Evolutionary conservation across 2,797 vertebrate genomes (phyloP).

Genomic region (Potorous gilbertii): DNA sequence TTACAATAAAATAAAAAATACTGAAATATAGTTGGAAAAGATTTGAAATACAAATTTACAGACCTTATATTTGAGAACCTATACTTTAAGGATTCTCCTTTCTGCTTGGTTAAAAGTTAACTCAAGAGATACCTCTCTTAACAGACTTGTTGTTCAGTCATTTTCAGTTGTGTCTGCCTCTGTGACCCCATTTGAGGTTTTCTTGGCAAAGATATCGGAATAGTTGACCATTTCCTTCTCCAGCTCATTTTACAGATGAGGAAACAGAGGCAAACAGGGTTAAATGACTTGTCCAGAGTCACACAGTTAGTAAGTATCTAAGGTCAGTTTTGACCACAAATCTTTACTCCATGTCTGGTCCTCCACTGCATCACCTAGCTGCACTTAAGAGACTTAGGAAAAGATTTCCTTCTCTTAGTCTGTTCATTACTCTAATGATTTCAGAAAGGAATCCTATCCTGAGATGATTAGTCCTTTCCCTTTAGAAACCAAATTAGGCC

Average conservation of each 20-base stretch:
- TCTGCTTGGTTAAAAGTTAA: background rate
- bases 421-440: background rate
- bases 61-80: background rate
- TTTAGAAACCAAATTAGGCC: background rate
- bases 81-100: background rate
- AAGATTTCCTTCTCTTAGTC: background rate
- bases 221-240: background rate
- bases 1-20: background rate
- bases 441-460: background rate
- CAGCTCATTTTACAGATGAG: background rate
- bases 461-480: background rate
- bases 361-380: background rate
- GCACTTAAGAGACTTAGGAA: background rate
- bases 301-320: background rate
- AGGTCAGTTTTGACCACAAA: background rate
- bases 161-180: background rate
- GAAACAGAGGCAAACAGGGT: background rate
- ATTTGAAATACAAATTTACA: background rate
- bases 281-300: background rate
- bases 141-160: background rate
- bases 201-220: background rate
- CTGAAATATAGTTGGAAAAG: background rate
- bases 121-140: background rate
- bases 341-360: background rate
- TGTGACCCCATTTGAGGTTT: background rate